Evolutionary conservation across 1,140 invertebrate genomes (phyloP), one percentile per base, ranked within the genome.

Genomic region (Drepana arcuata): DNA sequence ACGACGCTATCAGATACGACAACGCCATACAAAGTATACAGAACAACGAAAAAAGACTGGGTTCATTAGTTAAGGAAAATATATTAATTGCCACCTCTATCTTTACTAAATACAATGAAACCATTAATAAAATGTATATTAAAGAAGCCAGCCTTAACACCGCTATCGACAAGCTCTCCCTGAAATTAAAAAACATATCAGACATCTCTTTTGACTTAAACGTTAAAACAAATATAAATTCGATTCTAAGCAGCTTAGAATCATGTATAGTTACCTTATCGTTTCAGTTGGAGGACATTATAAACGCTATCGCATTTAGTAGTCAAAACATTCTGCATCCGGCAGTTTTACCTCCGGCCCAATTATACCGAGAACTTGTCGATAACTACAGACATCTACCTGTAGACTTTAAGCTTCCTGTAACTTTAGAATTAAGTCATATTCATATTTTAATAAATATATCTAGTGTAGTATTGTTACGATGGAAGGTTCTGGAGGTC

Each of bases 221-320:
- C 15, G 24, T 45, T 12, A 35, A 25, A 32, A 24, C 30, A 14
- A 41, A 49, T 16, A 34, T 59, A 10, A 55, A 57, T 47, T 21
- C 18, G 14, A 38, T 57, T 2, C 26, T 49, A 0, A 48, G 48
- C 27, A 41, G 7, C 27, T 24, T 57, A 18, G 44, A 56, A 42
- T 23, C 46, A 13, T 37, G 48, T 2, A 34, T 61, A 9, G 16
- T 56, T 16, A 49, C 54, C 0, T 32, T 58, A 36, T 59, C 53
- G 1, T 62, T 66, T 13, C 48, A 49, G 24, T 14, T 66, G 6
- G 33, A 59, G 23, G 58, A 62, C 14, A 49, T 62, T 11, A 48
- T 32, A 2, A 46, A 52, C n/a, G n/a, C n/a, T n/a, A n/a, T n/a
- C n/a, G n/a, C n/a, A n/a, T n/a, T n/a, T n/a, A n/a, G n/a, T n/a